These are phyloP conservation scores for Amphimedon queenslandica DNA, from an alignment of 37 sponge, comb jelly and placozoan genomes.

Conservation along the genomic window DNA sequence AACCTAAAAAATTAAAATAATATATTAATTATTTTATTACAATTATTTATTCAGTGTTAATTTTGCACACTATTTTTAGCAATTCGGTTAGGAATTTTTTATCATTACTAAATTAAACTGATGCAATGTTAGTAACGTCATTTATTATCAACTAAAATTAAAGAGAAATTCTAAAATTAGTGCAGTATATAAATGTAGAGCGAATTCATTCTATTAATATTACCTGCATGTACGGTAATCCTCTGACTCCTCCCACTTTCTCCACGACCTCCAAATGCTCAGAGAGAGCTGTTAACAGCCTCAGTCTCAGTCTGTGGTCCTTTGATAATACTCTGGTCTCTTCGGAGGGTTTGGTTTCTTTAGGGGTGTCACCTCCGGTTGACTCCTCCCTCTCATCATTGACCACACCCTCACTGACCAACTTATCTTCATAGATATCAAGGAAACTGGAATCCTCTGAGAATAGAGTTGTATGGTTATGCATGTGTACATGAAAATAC, in stretches of 20 bases:
- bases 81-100: too few species aligned
- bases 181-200: too few species aligned
- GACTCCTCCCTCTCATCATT: slow-evolving; percentile 1
- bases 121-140: too few species aligned
- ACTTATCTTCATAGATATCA: not conserved
- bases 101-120: too few species aligned
- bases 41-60: too few species aligned
- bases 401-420: not conserved
- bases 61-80: too few species aligned
- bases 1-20: slow-evolving; percentile 35
- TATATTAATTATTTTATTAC: too few species aligned
- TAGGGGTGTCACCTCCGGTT: not conserved
- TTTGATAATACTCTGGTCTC: slow-evolving; percentile 10
- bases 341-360: not conserved
- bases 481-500: too few species aligned
- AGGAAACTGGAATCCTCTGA: slow-evolving; percentile 10
- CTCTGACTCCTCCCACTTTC: slow-evolving; percentile 55
- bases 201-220: too few species aligned
- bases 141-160: too few species aligned
- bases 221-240: slow-evolving; percentile 73
- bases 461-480: too few species aligned
- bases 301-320: slow-evolving; percentile 18
- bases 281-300: slow-evolving; percentile 39
- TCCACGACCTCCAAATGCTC: slow-evolving; percentile 29
- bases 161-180: too few species aligned